A percentile compares a stretch with the other conserved stretches of the same genome.
These are phyloP conservation scores for Nanorana parkeri DNA, from an alignment of 2,113 vertebrate species.

Conservation along the genomic window DNA sequence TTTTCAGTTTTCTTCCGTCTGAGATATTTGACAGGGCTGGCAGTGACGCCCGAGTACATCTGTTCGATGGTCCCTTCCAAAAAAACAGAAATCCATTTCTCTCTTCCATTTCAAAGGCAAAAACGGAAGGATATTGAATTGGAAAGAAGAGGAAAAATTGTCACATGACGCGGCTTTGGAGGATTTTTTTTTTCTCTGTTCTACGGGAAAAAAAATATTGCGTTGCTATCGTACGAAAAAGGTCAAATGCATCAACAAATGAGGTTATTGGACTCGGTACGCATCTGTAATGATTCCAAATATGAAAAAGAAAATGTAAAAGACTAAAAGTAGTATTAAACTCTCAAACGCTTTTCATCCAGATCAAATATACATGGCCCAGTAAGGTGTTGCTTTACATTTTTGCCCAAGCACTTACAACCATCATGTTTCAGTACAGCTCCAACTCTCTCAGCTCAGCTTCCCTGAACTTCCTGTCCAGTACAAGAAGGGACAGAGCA, in stretches of 20 bases:
- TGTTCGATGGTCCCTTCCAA: slow-evolving; percentile 20
- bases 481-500: too few relatives aligned
- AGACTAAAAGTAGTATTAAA: too few relatives aligned
- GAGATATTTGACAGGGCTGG: slow-evolving; percentile 7
- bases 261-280: background rate
- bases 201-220: background rate
- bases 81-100: slow-evolving; percentile 43
- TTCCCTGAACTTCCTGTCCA: too few relatives aligned
- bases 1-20: slow-evolving; percentile 10
- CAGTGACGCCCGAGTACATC: slow-evolving; percentile 21
- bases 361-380: too few relatives aligned
- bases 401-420: too few relatives aligned
- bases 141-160: background rate
- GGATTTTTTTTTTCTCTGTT: background rate
- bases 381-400: too few relatives aligned
- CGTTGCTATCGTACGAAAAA: background rate
- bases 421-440: too few relatives aligned
- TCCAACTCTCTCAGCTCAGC: too few relatives aligned
- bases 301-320: too few relatives aligned
- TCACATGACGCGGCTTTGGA: background rate
- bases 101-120: slow-evolving; percentile 21
- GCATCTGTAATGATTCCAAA: too few relatives aligned
- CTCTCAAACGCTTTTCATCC: too few relatives aligned
- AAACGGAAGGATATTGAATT: slow-evolving; percentile 7
- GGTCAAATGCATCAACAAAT: background rate